Evolutionary conservation across 1,140 invertebrate species (phyloP).

Genomic region (Lineus longissimus): DNA sequence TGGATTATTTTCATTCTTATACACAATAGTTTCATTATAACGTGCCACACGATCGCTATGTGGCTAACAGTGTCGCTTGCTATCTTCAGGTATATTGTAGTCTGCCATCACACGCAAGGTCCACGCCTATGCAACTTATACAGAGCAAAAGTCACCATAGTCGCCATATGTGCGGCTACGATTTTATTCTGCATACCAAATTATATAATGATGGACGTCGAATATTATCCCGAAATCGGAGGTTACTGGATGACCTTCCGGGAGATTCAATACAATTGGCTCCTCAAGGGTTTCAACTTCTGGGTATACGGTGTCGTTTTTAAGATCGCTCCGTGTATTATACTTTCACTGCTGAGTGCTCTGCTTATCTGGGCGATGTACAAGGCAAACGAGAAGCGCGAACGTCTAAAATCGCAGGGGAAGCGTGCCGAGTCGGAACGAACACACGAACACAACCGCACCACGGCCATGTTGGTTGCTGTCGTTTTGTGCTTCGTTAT

Average conservation of each 20-base stretch:
- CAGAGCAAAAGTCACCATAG: slow-evolving; percentile 71
- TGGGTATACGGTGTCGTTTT: slow-evolving; percentile 84
- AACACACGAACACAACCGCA: slow-evolving; percentile 67
- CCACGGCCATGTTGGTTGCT: slow-evolving; percentile 85
- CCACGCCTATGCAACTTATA: slow-evolving; percentile 67
- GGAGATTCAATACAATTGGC: neutral
- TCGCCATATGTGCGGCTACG: slow-evolving; percentile 68
- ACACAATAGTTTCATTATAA: slow-evolving; percentile 65
- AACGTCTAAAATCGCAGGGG: slow-evolving; percentile 35
- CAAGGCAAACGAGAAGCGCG: slow-evolving; percentile 38
- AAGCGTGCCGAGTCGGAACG: slow-evolving; percentile 34
- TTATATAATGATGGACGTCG: slow-evolving; percentile 53
- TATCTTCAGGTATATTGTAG: slow-evolving; percentile 88
- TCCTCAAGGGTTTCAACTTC: slow-evolving; percentile 61
- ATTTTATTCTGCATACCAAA: slow-evolving; percentile 74
- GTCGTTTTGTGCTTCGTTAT: slow-evolving; percentile 81
- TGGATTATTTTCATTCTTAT: slow-evolving; percentile 48
- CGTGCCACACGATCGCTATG: slow-evolving; percentile 88
- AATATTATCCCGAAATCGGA: neutral
- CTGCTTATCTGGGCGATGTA: slow-evolving; percentile 73
- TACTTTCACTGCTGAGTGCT: slow-evolving; percentile 74
- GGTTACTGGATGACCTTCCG: slow-evolving; percentile 32
- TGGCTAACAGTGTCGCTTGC: slow-evolving; percentile 88
- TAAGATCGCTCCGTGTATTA: slow-evolving; percentile 74
- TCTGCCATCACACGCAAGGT: slow-evolving; percentile 72